Percentiles rank a stretch among this genome's conserved stretches.
These are phyloP conservation scores for Acrossocheilus fasciatus DNA, from an alignment of 2,797 vertebrate species.

Conservation along the genomic window DNA sequence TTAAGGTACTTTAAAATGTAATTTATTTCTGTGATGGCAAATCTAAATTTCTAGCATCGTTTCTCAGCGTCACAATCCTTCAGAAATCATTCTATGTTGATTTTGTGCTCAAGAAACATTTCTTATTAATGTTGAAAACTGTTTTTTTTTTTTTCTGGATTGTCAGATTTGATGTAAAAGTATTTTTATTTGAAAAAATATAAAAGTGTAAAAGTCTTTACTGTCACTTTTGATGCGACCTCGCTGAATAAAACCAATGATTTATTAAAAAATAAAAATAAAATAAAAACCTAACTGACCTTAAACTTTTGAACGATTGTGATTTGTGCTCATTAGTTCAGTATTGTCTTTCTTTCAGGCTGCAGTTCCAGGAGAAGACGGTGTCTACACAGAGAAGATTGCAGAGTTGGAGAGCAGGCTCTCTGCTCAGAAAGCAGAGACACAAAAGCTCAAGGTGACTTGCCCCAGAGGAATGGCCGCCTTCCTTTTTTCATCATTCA, in stretches of 20 bases:
- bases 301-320: neutral
- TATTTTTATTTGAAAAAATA: too few species aligned
- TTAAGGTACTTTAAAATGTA: neutral
- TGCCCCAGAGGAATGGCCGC: neutral
- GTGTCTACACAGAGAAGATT: conserved; percentile 60
- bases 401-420: conserved; percentile 83
- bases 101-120: neutral
- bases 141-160: neutral
- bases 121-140: neutral
- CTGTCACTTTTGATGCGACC: neutral
- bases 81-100: neutral
- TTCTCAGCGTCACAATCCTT: neutral
- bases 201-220: neutral
- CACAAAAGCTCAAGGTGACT: conserved; percentile 85
- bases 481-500: neutral
- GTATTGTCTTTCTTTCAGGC: conserved; percentile 56
- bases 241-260: neutral
- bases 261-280: neutral
- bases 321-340: neutral
- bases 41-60: neutral
- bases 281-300: neutral
- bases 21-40: neutral
- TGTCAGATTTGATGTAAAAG: neutral
- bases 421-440: conserved; percentile 78
- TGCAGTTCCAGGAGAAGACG: conserved; percentile 57